Evolutionary conservation across 1,140 invertebrate genomes (phyloP), one percentile per base, ranked within the genome.

Genomic region (Pararge aegeria): DNA sequence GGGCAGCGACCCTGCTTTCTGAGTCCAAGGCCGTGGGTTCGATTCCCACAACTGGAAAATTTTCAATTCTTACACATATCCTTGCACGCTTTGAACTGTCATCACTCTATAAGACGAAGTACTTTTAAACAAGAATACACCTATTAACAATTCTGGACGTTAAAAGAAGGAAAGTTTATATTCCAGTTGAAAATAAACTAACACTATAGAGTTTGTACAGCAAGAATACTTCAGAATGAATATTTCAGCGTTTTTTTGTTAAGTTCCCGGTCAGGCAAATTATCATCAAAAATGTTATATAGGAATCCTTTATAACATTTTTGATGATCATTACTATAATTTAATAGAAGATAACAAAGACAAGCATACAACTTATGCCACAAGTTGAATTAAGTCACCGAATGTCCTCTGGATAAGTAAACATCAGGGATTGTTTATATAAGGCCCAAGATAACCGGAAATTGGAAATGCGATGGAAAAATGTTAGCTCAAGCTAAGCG

Each of bases 41-140:
- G n/a, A n/a, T n/a, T n/a, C n/a, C n/a, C n/a, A n/a, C n/a, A n/a
- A 46, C n/a, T 15, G n/a, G 42, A 46, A 46, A n/a, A n/a, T n/a
- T n/a, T n/a, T 46, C 1, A 46, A 20, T 20, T 20, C 19, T 46
- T 19, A 46, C 16, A 46, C 20, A 46, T 19, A 34, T 46, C 20
- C 42, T 5, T 20, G 18, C 10, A 20, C 16, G 10, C 42, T 46
- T 46, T 46, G 18, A 19, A 18, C 42, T 46, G 2, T 18, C 1
- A 19, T 46, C 42, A 19, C 42, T 46, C 20, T 46, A 46, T 46
- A 46, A 46, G 42, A 46, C 18, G 42, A 46, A 46, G 42, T 46
- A 12, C 19, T 46, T 46, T 46, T 19, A 20, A 12, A 46, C 42
- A 46, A 5, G 42, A 46, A 20, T 1, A 10, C 42, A 46, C 20